These are phyloP conservation scores for Acipenser ruthenus DNA, from an alignment of 2,797 vertebrate genomes.

Conservation along the genomic window DNA sequence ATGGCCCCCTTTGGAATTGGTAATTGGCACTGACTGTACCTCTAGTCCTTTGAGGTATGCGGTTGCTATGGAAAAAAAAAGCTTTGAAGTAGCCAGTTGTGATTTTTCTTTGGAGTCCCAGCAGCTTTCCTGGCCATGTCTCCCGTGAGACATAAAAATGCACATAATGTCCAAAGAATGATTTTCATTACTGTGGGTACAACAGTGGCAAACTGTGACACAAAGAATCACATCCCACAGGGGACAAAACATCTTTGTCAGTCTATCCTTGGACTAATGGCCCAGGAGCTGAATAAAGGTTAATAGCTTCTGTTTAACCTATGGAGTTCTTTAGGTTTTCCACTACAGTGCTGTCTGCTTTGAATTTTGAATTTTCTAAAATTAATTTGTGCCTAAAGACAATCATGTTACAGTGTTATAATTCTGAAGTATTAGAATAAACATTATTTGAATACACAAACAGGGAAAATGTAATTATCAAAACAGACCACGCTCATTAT, in stretches of 20 bases:
- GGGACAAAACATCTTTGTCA: conserved; percentile 26
- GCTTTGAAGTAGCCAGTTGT: conserved; percentile 74
- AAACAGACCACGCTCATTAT: neutral
- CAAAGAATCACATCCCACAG: conserved; percentile 15
- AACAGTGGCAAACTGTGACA: conserved; percentile 20
- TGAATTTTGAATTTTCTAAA: neutral
- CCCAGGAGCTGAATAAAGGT: conserved; percentile 16
- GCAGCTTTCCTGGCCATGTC: conserved; percentile 39
- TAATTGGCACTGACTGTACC: conserved; percentile 76
- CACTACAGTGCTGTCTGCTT: neutral
- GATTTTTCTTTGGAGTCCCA: conserved; percentile 49
- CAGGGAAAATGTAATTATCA: neutral
- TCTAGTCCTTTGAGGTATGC: conserved; percentile 61
- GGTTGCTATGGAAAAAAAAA: conserved; percentile 67
- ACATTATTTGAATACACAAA: neutral
- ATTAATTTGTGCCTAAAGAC: conserved; percentile 1
- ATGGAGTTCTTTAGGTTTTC: conserved; percentile 5
- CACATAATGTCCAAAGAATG: conserved; percentile 30
- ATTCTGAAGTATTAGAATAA: neutral
- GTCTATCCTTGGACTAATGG: conserved; percentile 27
- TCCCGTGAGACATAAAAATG: conserved; percentile 35
- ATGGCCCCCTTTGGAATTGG: conserved; percentile 69
- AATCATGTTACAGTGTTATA: neutral
- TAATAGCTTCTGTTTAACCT: conserved; percentile 2
- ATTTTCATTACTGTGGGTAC: conserved; percentile 30